phyloP scores from a whole-genome alignment of 2,113 vertebrate species.

The Phaethon lepturus region DNA sequence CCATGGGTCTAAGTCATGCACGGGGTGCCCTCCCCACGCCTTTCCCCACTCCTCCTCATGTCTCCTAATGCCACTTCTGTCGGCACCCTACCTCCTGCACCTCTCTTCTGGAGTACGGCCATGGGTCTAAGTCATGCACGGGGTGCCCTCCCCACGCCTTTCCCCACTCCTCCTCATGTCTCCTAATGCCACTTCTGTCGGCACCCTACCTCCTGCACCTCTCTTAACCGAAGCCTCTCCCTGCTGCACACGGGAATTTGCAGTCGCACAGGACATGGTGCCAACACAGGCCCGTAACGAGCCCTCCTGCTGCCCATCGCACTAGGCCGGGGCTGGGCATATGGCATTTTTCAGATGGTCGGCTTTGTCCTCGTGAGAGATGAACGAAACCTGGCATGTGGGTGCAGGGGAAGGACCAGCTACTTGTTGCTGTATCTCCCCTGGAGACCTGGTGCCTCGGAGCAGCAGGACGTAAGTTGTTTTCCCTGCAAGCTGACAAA shows the following conservation, averaged over 20 bases:
- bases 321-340: fast-evolving
- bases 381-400: not conserved
- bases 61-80: not conserved
- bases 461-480: not conserved
- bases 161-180: not conserved
- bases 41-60: not conserved
- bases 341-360: not conserved
- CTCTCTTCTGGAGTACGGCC: not conserved
- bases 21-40: not conserved
- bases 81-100: not conserved
- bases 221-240: not conserved
- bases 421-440: not conserved
- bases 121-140: not conserved
- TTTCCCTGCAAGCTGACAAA: not conserved
- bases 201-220: not conserved
- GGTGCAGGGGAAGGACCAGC: not conserved
- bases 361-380: not conserved
- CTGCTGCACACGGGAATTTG: fast-evolving
- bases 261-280: not conserved
- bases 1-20: not conserved
- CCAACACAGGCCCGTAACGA: not conserved
- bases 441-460: not conserved
- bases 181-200: not conserved
- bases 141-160: not conserved
- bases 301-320: fast-evolving